phyloP scores from a whole-genome alignment of 53 echinoderm and acorn worm genomes.

The Arbacia lixula region DNA sequence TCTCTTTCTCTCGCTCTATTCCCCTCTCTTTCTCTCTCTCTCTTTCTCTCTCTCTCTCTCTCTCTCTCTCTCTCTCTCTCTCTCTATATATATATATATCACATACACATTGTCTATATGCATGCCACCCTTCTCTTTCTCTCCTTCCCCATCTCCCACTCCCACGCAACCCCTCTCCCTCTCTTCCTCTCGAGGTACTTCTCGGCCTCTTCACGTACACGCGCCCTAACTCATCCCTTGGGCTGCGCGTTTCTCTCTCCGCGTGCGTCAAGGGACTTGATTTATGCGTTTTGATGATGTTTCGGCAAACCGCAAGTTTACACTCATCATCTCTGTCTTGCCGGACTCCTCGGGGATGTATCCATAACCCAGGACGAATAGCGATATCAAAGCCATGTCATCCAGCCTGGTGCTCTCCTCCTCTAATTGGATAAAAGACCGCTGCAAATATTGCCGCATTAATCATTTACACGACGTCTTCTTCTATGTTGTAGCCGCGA shows the following conservation, averaged over 20 bases:
- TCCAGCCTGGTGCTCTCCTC: conserved; percentile 26
- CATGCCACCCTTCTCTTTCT: neutral
- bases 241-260: neutral
- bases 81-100: no score
- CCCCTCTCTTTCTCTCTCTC: no score
- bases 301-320: conserved; percentile 30
- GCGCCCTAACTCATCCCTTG: neutral
- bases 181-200: neutral
- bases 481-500: conserved; percentile 32
- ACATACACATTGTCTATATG: no score
- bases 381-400: conserved; percentile 43
- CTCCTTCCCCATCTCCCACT: neutral
- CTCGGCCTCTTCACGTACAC: no score
- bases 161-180: neutral
- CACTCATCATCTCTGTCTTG: neutral
- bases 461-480: conserved; percentile 52
- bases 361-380: conserved; percentile 47
- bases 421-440: conserved; percentile 55
- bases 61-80: no score
- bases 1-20: no score
- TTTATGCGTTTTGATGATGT: conserved; percentile 43
- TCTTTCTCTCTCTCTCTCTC: no score
- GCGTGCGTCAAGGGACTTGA: conserved; percentile 27
- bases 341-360: conserved; percentile 44
- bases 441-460: conserved; percentile 56